Conservation (phyloP, 2,797 vertebrate species). For the Rhynchonycteris naso region DNA sequence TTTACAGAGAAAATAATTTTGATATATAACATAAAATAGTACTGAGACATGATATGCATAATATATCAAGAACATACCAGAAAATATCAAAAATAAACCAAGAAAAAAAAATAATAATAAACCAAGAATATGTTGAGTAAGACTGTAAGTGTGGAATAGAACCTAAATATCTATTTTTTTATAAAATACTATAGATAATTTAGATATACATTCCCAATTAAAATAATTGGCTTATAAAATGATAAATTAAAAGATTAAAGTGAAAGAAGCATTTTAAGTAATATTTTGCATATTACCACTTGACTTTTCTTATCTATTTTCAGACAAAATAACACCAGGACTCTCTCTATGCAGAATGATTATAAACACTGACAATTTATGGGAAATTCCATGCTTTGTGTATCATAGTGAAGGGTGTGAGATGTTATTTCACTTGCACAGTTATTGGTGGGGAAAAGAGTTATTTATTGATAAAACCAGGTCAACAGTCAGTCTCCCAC, state of each 20-base stretch:
- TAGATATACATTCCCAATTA: background rate
- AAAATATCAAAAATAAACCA: background rate
- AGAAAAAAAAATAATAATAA: background rate
- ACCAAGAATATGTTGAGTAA: background rate
- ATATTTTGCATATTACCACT: background rate
- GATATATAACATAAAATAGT: background rate
- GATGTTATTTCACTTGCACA: background rate
- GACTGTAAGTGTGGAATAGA: background rate
- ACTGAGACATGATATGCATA: background rate
- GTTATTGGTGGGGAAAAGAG: too few species aligned
- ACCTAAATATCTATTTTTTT: background rate
- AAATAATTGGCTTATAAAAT: background rate
- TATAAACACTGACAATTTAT: background rate
- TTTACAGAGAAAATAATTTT: background rate
- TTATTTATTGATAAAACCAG: background rate
- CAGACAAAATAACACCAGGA: background rate
- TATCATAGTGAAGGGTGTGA: background rate
- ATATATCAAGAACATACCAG: background rate
- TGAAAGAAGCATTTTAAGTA: background rate
- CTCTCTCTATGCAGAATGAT: background rate
- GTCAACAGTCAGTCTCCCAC: background rate
- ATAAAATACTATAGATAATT: background rate
- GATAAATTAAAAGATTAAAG: background rate
- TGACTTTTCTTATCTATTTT: background rate
- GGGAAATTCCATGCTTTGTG: background rate